A percentile compares a stretch with the other conserved stretches of the same genome.
Conservation (phyloP, 2,888 invertebrate species). For the Tiphia femorata region DNA sequence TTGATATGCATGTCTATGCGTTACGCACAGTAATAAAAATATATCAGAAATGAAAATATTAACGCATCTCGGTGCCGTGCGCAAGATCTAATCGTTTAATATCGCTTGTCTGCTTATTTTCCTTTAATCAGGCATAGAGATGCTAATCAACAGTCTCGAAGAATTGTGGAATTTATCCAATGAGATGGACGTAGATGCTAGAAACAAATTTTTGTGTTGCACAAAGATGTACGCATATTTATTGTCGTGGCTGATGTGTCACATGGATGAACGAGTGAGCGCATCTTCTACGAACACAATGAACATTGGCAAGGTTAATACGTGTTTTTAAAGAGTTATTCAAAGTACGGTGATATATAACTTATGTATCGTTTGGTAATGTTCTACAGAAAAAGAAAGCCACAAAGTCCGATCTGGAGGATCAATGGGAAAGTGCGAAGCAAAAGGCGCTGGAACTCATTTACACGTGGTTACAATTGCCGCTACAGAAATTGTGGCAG, state of each 20-base stretch:
- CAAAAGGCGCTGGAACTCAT: constrained; percentile 77
- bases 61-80: too few species aligned
- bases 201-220: constrained; percentile 43
- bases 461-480: constrained; percentile 78
- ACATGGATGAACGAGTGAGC: constrained; percentile 51
- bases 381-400: constrained; percentile 53
- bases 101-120: too few species aligned
- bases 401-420: constrained; percentile 69
- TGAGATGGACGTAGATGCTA: constrained; percentile 41
- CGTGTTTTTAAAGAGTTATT: not conserved
- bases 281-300: constrained; percentile 28
- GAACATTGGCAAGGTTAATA: not conserved
- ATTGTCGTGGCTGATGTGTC: constrained; percentile 48
- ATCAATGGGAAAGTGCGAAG: constrained; percentile 79
- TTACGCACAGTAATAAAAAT: too few species aligned
- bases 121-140: constrained; percentile 42
- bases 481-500: constrained; percentile 82
- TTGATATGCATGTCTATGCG: too few species aligned
- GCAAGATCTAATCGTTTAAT: too few species aligned
- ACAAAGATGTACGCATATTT: constrained; percentile 62
- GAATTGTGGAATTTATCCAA: constrained; percentile 35
- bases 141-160: constrained; percentile 52
- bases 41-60: too few species aligned
- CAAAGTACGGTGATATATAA: not conserved
- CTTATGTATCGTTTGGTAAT: constrained; percentile 6